Evolutionary conservation across 2,113 vertebrate genomes (phyloP), one percentile per base, ranked within the genome.

Genomic region (Steatornis caripensis): DNA sequence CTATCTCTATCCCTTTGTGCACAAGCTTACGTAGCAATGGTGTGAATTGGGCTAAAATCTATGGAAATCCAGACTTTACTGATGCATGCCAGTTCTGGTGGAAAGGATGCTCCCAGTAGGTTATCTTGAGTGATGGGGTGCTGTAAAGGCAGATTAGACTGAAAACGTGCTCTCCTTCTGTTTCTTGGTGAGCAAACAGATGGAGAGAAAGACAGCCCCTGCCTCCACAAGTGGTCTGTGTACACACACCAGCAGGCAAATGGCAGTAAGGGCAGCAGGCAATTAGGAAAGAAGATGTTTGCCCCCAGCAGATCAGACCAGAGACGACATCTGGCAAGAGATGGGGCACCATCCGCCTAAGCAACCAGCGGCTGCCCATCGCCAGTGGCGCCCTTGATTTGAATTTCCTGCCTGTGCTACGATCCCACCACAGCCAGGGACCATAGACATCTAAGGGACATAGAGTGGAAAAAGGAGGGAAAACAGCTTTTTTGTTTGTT

Each of bases 381-480:
- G 15, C 49, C 55, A 39, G 27, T 0, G 2, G 39, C 8, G 3
- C 21, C 0, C 0, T 66, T 0, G 0, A 11, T 41, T 61, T 55
- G 17, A 8, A 12, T 54, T 84, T 75, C 41, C 43, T 84, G 57
- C 21, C 43, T 75, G 5, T 29, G 30, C 22, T 36, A 26, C 6
- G 2, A 32, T 26, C 22, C 24, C 5, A 12, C 10, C 0, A 0
- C 16, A 71, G n/a, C 10, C 68, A 68, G 12, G 15, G 36, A 51
- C 39, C 0, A 0, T 4, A 12, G 37, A 20, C 14, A 11, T 55
- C 39, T 45, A 24, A 60, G 14, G 37, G 20, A 80, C 36, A 19
- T 10, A 13, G 11, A 54, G 12, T 18, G 11, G 19, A 15, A 71
- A 51, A 48, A 7, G 18, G 17, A 88, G 11, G 3, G 84, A 87